Evolutionary conservation across 2,113 vertebrate species (phyloP).

Genomic region (Thalassarche chlororhynchos): DNA sequence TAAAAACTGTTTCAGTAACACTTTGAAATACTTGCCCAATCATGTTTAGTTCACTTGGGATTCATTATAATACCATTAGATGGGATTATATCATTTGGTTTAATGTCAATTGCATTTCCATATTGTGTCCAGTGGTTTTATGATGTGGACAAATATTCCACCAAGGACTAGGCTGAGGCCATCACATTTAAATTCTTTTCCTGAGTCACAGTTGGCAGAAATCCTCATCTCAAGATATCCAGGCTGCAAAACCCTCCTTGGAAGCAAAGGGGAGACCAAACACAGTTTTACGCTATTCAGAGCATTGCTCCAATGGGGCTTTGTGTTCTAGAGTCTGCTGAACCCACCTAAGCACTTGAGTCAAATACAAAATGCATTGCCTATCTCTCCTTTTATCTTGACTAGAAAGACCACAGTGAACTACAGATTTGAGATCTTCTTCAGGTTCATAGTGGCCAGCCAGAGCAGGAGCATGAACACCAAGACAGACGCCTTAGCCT

Average conservation of each 20-base stretch:
- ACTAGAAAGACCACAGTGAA: neutral
- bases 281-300: neutral
- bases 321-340: neutral
- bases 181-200: constrained; percentile 63
- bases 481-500: neutral
- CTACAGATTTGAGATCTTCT: neutral
- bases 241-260: constrained; percentile 49
- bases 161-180: constrained; percentile 68
- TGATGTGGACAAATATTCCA: constrained; percentile 81
- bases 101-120: constrained; percentile 81
- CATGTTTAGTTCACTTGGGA: constrained; percentile 78
- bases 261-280: constrained; percentile 53
- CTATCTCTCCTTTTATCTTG: neutral
- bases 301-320: neutral
- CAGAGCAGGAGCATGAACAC: neutral
- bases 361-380: neutral
- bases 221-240: constrained; percentile 28
- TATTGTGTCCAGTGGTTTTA: constrained; percentile 82
- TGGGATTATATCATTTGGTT: constrained; percentile 81
- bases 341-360: neutral
- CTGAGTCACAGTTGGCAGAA: constrained; percentile 62
- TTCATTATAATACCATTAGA: constrained; percentile 82
- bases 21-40: constrained; percentile 81
- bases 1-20: constrained; percentile 78
- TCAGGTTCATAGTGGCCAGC: neutral